Base-by-base conservation (phyloP, 1,140 invertebrate genomes). In the Drosophila sturtevanti region DNA sequence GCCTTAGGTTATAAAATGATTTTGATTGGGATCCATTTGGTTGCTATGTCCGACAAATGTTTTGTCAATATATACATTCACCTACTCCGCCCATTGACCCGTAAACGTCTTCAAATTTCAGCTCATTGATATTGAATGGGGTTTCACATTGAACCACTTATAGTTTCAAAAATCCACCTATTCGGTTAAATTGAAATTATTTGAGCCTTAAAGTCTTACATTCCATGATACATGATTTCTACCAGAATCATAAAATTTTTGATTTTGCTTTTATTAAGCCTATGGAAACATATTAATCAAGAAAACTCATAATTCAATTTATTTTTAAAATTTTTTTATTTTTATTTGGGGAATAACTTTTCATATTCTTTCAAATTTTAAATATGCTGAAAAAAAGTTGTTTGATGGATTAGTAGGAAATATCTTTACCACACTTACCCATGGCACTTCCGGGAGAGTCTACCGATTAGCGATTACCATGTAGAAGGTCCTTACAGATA, bases 31-130 rank as follows among this genome's bases (percentile, higher is more conserved):
- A 31, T 31, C 27, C 3, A 14, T 72, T 27, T n/a, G 12, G 76
- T 85, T 58, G 56, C 63, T 52, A 34, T 56, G 67, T 48, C 10
- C 2, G 16, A 48, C 61, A 41, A 86, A 73, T 51, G 82, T 64
- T 81, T 81, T 69, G 81, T 86, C 81, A 86, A 85, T 86, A 78
- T 72, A 74, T 21, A 41, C 27, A 11, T 9, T 4, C 37, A 72
- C 21, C 38, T 75, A 7, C 72, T 34, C 10, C 12, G 72, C 38
- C 44, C 6, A 48, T 18, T 56, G 59, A 14, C 38, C 27, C 37
- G 34, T 58, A 72, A 72, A 72, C 58, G 10, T 4, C 0, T 22
- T 12, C 10, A 12, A 27, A 21, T 27, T 14, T 1, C 2, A 16
- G 4, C n/a, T 24, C 24, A 24, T 1, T 1, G 2, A 24, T 2